A percentile compares a stretch with the other conserved stretches of the same genome.
phyloP scores from a whole-genome alignment of 1,140 invertebrate species.

The Neuroterus valhalla region DNA sequence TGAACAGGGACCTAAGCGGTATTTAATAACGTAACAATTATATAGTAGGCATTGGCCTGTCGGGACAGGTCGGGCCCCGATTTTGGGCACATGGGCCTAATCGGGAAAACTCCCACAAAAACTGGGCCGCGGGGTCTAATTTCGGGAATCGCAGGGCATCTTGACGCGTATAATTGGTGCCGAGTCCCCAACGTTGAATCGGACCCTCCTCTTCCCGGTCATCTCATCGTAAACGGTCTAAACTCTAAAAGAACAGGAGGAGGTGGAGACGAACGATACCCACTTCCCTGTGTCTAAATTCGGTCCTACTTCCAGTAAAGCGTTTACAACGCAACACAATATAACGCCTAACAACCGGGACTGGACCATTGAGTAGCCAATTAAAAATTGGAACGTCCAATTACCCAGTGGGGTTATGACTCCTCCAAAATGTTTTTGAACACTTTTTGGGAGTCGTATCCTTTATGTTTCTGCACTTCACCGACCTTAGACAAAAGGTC shows the following conservation, averaged over 20 bases:
- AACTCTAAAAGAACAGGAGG: conserved; percentile 50
- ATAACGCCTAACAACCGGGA: conserved; percentile 71
- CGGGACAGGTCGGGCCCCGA: conserved; percentile 54
- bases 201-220: conserved; percentile 54
- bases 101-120: conserved; percentile 59
- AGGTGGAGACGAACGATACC: conserved; percentile 45
- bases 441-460: conserved; percentile 52
- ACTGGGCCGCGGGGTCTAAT: conserved; percentile 53
- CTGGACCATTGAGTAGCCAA: conserved; percentile 65
- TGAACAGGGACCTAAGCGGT: conserved; percentile 63
- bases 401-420: conserved; percentile 69
- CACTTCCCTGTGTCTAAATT: conserved; percentile 57
- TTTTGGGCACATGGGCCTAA: conserved; percentile 51
- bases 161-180: conserved; percentile 66
- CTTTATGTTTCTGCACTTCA: conserved; percentile 54
- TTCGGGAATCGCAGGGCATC: conserved; percentile 58
- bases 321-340: conserved; percentile 66
- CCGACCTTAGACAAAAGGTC: conserved; percentile 41
- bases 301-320: conserved; percentile 62
- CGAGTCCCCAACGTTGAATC: conserved; percentile 42
- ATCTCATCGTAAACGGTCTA: conserved; percentile 62
- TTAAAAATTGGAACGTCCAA: conserved; percentile 73
- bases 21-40: conserved; percentile 75
- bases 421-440: conserved; percentile 55
- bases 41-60: conserved; percentile 69